Evolutionary conservation across 2,888 invertebrate genomes (phyloP).

Genomic region (Acholoe squamosa): DNA sequence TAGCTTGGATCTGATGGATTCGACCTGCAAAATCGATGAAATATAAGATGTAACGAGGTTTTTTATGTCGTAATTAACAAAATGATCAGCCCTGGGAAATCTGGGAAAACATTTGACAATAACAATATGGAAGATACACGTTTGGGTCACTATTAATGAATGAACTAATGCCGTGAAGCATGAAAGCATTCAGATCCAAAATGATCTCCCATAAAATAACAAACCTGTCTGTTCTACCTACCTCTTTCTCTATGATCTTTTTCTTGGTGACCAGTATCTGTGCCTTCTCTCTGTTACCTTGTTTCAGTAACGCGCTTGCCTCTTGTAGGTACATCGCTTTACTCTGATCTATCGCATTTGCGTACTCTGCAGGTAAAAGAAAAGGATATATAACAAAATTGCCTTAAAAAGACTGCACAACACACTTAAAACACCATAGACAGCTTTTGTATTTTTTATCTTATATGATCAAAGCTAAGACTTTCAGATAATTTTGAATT

Average conservation of each 20-base stretch:
- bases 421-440: too few species aligned
- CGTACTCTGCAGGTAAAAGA: constrained; percentile 69
- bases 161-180: not conserved
- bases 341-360: constrained; percentile 75
- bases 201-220: not conserved
- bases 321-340: constrained; percentile 76
- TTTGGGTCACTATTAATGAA: not conserved
- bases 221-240: constrained; percentile 65
- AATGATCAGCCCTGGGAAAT: too few species aligned
- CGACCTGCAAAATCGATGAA: not conserved
- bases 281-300: constrained; percentile 81
- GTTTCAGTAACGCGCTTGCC: constrained; percentile 76
- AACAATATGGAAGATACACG: not conserved
- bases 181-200: not conserved
- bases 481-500: too few species aligned
- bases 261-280: constrained; percentile 80
- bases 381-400: not conserved
- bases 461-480: too few species aligned
- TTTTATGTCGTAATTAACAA: not conserved
- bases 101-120: not conserved
- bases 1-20: constrained; percentile 38
- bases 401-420: not conserved
- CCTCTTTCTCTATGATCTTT: constrained; percentile 82
- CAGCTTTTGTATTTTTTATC: too few species aligned
- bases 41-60: not conserved